A percentile compares a stretch with the other conserved stretches of the same genome.
Conservation (phyloP, 1,140 invertebrate species). For the Vanessa tameamea region DNA sequence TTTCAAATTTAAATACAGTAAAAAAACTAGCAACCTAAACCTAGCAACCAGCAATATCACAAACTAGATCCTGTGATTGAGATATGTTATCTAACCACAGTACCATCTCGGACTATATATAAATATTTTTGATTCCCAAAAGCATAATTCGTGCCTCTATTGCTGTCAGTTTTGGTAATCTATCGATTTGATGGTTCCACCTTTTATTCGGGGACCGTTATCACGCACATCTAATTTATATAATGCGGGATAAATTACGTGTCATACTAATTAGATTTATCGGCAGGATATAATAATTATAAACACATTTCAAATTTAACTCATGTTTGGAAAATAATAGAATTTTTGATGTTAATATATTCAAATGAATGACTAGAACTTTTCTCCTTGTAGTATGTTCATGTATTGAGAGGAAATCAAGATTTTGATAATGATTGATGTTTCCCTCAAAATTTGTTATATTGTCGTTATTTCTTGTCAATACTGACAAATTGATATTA, state of each 20-base stretch:
- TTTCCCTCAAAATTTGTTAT: background rate
- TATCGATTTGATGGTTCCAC: constrained; percentile 13
- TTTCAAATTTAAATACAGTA: no score
- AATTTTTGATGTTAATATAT: no score
- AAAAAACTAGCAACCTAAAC: no score
- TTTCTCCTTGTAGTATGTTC: no score
- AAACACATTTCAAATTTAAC: no score
- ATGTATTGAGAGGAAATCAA: no score
- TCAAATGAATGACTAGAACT: background rate
- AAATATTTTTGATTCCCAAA: constrained; percentile 3
- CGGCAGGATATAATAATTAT: background rate
- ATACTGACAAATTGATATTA: constrained; percentile 7
- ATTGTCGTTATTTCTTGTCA: background rate
- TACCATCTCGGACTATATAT: no score
- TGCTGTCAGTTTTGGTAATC: constrained; percentile 4
- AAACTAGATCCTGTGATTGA: no score
- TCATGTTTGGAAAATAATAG: no score
- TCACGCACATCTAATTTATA: constrained; percentile 23
- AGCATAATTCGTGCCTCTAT: constrained; percentile 1
- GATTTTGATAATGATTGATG: no score
- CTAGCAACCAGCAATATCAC: no score
- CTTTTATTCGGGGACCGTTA: background rate
- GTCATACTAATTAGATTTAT: background rate
- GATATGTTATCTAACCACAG: no score
- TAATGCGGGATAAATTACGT: constrained; percentile 13